A percentile compares a stretch with the other conserved stretches of the same genome.
Conservation (phyloP, 2,888 invertebrate genomes). For the Camptogramma bilineatum region DNA sequence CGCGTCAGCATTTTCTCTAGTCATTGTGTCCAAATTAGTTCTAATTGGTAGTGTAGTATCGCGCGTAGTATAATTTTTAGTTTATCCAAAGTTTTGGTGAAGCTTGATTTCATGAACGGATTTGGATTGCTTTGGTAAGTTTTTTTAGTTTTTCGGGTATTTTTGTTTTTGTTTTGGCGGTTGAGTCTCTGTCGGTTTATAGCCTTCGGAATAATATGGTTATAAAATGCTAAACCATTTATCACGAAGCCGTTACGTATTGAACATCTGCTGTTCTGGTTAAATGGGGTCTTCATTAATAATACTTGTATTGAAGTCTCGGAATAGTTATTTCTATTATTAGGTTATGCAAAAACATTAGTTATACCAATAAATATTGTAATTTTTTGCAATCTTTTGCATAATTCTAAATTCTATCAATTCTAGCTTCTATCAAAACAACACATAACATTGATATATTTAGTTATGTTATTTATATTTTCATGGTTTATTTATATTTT, state of each 20-base stretch:
- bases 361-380: slow-evolving; percentile 8
- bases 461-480: background rate
- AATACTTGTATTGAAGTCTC: slow-evolving; percentile 19
- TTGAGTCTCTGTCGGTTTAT: slow-evolving; percentile 19
- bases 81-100: slow-evolving; percentile 58
- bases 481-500: background rate
- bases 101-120: slow-evolving; percentile 79
- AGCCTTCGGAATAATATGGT: slow-evolving; percentile 32
- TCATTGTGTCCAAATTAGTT: slow-evolving; percentile 81
- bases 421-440: background rate
- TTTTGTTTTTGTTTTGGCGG: slow-evolving; percentile 29
- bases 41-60: slow-evolving; percentile 46
- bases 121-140: slow-evolving; percentile 83
- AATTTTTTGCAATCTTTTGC: slow-evolving; percentile 1
- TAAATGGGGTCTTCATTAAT: slow-evolving; percentile 31
- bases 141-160: slow-evolving; percentile 30
- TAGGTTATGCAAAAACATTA: slow-evolving; percentile 8
- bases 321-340: slow-evolving; percentile 20
- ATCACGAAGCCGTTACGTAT: slow-evolving; percentile 37
- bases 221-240: slow-evolving; percentile 39
- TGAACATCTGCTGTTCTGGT: slow-evolving; percentile 44
- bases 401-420: slow-evolving; percentile 2
- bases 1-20: slow-evolving; percentile 77
- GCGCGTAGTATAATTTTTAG: slow-evolving; percentile 56
- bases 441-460: background rate